phyloP scores from a whole-genome alignment of 2,113 vertebrate genomes.

The Murina feae region DNA sequence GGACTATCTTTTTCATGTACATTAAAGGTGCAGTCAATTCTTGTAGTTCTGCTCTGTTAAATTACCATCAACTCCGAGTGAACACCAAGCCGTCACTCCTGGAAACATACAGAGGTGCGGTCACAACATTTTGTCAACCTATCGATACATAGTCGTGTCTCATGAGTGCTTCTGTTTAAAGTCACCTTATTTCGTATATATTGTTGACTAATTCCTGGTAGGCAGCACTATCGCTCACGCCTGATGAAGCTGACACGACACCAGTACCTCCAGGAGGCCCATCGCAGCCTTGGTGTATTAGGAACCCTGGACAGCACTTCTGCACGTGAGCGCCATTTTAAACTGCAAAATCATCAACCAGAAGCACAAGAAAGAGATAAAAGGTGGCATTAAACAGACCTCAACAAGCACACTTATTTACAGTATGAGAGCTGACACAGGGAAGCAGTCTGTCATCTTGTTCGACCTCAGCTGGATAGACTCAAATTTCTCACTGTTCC shows the following conservation, averaged over 20 bases:
- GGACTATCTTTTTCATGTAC: background rate
- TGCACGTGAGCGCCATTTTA: background rate
- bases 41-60: background rate
- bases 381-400: background rate
- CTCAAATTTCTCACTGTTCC: background rate
- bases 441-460: background rate
- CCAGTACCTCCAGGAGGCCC: background rate
- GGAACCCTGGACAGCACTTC: background rate
- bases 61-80: background rate
- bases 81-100: background rate
- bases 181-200: background rate
- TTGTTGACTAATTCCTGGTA: background rate
- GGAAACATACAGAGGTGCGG: too few species aligned
- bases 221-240: background rate
- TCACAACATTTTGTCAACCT: background rate
- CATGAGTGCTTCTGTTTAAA: background rate
- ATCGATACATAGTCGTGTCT: background rate
- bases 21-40: background rate
- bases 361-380: background rate
- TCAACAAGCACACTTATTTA: background rate
- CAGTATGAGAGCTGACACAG: background rate
- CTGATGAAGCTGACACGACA: background rate
- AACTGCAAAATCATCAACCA: background rate
- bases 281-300: background rate
- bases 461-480: background rate